Percentiles rank a stretch among this genome's conserved stretches.
These are phyloP conservation scores for Coturnix japonica DNA, from an alignment of 2,113 vertebrate species.

Conservation along the genomic window DNA sequence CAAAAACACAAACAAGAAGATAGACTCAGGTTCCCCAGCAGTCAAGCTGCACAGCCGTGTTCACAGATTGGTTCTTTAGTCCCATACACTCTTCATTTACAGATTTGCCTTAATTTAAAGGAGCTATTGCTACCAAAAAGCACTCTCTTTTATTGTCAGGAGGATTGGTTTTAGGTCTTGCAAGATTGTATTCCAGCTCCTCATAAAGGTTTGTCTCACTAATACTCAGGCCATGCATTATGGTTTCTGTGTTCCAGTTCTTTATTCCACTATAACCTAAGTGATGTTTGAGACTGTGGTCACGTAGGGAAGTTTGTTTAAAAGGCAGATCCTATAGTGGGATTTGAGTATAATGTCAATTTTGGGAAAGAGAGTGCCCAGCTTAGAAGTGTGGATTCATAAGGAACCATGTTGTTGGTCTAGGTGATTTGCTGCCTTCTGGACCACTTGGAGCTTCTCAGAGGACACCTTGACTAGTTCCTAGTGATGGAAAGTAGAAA, in stretches of 20 bases:
- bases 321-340: not conserved
- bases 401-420: not conserved
- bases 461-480: not conserved
- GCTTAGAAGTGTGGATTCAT: not conserved
- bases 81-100: not conserved
- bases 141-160: not conserved
- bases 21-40: not conserved
- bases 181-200: not conserved
- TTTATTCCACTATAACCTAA: not conserved
- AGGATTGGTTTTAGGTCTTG: not conserved
- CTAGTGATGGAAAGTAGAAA: not conserved
- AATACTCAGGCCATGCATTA: not conserved
- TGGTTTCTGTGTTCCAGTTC: not conserved
- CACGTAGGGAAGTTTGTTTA: accelerated
- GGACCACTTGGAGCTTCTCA: not conserved
- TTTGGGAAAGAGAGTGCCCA: not conserved
- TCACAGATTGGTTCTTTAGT: not conserved
- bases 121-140: not conserved
- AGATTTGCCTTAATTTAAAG: not conserved
- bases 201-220: not conserved
- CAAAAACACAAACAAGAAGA: not conserved
- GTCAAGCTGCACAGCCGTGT: not conserved
- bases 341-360: not conserved
- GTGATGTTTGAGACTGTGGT: not conserved
- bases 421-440: not conserved